Base-by-base conservation (phyloP, 2,888 invertebrate genomes). In the Cataglyphis cursor region DNA sequence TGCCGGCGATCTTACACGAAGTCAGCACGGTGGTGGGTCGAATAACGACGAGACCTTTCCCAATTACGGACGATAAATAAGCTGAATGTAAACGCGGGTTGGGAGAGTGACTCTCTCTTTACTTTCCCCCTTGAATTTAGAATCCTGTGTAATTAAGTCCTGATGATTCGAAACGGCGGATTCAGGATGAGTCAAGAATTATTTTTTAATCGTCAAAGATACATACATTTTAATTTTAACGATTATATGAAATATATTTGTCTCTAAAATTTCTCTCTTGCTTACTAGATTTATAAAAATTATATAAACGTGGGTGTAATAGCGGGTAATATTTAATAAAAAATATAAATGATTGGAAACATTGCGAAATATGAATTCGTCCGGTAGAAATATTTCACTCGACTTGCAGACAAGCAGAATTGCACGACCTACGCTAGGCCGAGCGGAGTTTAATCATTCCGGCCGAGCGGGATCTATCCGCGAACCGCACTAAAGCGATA, bases 371-470 rank as follows among this genome's bases (percentile, higher is more conserved):
- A 1, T 44, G 21, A 74, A 21, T 57, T 41, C 0, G 15, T 21
- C 2, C 8, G 6, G 6, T 21, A 10, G 8, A 41, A 41, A 70
- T 38, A 54, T 70, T 70, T n/a, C 31, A 21, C 21, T 78, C 68
- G 28, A 64, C 24, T 35, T 35, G n/a, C n/a, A 31, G 31, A 21
- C 31, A 28, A 9, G 35, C 12, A 66, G 31, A 78, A 70, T 70
- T 28, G 31, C 35, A 31, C 38, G 31, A 21, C 5, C 54, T 35
- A 66, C 41, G 62, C 3, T 64, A 74, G 51, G 54, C 15, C 78
- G 35, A 82, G 70, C 70, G 64, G 78, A 31, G n/a, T 84, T 84
- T 78, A 83, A 84, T 84, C 83, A 84, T 84, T 82, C 82, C 74
- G 59, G 70, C 31, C 65, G 64, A 83, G 31, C 59, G 44, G 44